These are phyloP conservation scores for Valencia hispanica DNA, from an alignment of 2,797 vertebrate genomes.

Conservation along the genomic window DNA sequence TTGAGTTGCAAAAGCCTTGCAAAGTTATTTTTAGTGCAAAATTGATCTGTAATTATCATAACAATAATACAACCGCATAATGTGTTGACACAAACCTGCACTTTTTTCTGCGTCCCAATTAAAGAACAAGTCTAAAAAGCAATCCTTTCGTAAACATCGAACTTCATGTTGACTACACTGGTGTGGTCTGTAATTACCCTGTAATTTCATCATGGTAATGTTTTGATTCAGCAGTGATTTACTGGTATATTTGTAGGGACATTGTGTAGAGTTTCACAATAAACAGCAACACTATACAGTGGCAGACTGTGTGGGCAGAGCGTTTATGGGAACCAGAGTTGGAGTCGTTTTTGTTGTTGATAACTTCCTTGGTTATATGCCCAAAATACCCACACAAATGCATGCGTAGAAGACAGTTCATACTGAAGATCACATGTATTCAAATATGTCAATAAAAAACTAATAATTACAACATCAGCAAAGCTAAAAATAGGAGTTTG, in stretches of 20 bases:
- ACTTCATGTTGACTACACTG: constrained; percentile 46
- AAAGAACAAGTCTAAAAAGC: constrained; percentile 52
- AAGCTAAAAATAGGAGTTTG: constrained; percentile 2
- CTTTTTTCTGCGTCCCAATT: constrained; percentile 54
- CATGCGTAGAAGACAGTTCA: background rate
- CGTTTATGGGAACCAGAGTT: constrained; percentile 64
- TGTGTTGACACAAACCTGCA: constrained; percentile 20
- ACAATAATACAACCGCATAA: constrained; percentile 10
- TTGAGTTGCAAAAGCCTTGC: background rate
- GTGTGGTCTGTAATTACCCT: constrained; percentile 65
- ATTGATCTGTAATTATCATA: constrained; percentile 33
- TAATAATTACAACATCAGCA: background rate
- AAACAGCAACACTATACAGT: constrained; percentile 37
- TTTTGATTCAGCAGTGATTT: constrained; percentile 64
- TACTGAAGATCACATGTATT: background rate
- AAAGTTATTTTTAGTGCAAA: background rate
- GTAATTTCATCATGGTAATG: constrained; percentile 51
- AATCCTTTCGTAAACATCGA: constrained; percentile 36
- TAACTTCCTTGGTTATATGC: constrained; percentile 51
- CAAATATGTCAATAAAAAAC: background rate
- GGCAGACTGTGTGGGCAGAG: constrained; percentile 36
- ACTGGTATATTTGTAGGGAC: constrained; percentile 62
- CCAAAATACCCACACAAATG: constrained; percentile 43
- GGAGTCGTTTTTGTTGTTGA: constrained; percentile 56
- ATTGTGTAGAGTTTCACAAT: constrained; percentile 62